Base-by-base conservation (phyloP, 2,113 vertebrate genomes). In the Campylomormyrus numenius region DNA sequence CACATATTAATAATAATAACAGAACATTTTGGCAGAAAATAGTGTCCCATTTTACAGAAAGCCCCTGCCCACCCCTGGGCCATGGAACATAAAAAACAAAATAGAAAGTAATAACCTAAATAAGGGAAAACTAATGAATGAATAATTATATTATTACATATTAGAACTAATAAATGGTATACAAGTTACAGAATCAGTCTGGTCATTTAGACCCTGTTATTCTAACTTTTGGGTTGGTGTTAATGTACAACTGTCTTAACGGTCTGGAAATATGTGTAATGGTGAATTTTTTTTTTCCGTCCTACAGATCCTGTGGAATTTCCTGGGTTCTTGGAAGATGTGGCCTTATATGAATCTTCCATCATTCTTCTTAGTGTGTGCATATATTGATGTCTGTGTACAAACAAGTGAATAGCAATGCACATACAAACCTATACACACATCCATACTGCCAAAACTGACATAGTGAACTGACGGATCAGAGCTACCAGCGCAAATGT, bases 341-440 rank as follows among this genome's bases (percentile, higher is more conserved):
- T 96, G 96, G 95, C 96, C 96, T 96, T 96, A 96, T 96, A 96
- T 92, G 93, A 93, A 95, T 96, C 95, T 96, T 96, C 95, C 95
- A 94, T 94, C 94, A 94, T 94, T 94, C 94, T 94, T 95, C 94
- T 94, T 93, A 92, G 93, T 94, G 87, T 90, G 58, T 90, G 84
- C 62, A 62, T 77, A 85, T 58, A 87, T 90, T 90, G 92, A 93
- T 93, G 77, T 85, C 83, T 90, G 90, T 89, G 53, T 90, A 91
- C 83, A 74, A 88, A 88, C 90, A 56, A 80, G 31, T 80, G 53
- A 42, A 77, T 77, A 80, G 27, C 90, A 83, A 87, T 92, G 90
- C 91, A 87, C 91, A 89, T 89, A 90, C 87, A 83, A 27, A 77
- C 90, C 85, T 83, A 70, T 92, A 95, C 93, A 96, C 94, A 94